Evolutionary conservation across 23 tunicate species (phyloP).

Genomic region (Diplosoma virens): DNA sequence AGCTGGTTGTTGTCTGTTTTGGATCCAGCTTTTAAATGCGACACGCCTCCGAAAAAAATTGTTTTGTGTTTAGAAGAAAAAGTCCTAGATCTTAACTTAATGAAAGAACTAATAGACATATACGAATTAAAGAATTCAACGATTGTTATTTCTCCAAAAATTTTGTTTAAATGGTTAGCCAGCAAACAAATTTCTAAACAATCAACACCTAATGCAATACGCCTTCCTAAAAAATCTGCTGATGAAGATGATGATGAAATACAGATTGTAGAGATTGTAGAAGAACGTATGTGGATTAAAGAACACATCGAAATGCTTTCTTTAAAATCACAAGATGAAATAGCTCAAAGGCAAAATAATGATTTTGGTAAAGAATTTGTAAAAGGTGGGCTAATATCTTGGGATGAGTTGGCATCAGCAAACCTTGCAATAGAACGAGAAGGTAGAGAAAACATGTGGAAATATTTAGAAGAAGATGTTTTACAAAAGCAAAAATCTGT

Average conservation of each 20-base stretch:
- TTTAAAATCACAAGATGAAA: neutral
- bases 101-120: neutral
- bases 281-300: conserved; percentile 14
- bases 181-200: neutral
- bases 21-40: conserved; percentile 1
- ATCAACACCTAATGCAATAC: neutral
- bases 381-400: conserved; percentile 40
- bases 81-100: neutral
- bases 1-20: neutral
- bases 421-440: conserved; percentile 27
- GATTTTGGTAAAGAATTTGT: conserved; percentile 37
- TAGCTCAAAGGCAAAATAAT: neutral
- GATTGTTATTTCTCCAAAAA: neutral
- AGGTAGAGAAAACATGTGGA: neutral
- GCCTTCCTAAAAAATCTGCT: neutral
- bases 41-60: neutral
- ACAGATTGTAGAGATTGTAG: neutral
- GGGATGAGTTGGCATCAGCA: conserved; percentile 55
- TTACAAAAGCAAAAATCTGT: conserved; percentile 9
- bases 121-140: neutral
- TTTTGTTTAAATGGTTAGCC: neutral
- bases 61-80: conserved; percentile 1
- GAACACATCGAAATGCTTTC: conserved; percentile 26
- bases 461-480: neutral
- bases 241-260: neutral